Base-by-base conservation (phyloP, 2,797 vertebrate genomes). In the Leptodactylus fallax region DNA sequence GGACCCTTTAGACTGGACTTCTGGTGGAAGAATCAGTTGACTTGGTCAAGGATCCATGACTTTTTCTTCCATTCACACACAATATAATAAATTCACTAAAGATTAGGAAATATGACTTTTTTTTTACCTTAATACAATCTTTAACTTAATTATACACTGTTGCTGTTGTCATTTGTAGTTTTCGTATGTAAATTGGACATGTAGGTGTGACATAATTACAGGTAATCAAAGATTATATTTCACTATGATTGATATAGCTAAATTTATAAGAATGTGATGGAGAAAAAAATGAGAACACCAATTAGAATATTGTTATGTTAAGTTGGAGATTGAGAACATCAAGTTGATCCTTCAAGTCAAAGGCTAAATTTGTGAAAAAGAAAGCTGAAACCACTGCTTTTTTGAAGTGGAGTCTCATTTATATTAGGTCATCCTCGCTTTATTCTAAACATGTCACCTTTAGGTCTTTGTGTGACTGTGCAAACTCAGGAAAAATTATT, bases 181-280 rank as follows among this genome's bases (percentile, higher is more conserved):
- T 83, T 77, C 13, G 27, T n/a, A 83, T 83, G 72, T 61, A 78
- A 87, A 77, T 55, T 36, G 16, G 12, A 55, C 21, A 87, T 53
- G 86, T 83, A 19, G 80, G 86, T 69, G 86, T 67, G 76, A 79
- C 19, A 55, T 78, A 79, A 83, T 87, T 78, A 87, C n/a, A 69
- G 60, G 61, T 55, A 87, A 83, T 87, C 60, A 87, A 78, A 83
- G 83, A 67, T 77, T 11, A 67, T 47, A 78, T 83, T 83, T 83
- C 23, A 14, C 49, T 78, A 78, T 87, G 86, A 87, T 79, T 83
- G 86, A 83, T 83, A 67, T 63, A 45, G 36, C 72, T 83, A 78
- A 78, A 87, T 87, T 74, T 72, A 81, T 87, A 47, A 49, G 27
- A 84, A 84, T 45, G 0, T 49, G 69, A 27, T 61, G 69, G n/a